These are phyloP conservation scores for Argynnis bischoffii DNA, from an alignment of 2,888 invertebrate species.

Conservation along the genomic window DNA sequence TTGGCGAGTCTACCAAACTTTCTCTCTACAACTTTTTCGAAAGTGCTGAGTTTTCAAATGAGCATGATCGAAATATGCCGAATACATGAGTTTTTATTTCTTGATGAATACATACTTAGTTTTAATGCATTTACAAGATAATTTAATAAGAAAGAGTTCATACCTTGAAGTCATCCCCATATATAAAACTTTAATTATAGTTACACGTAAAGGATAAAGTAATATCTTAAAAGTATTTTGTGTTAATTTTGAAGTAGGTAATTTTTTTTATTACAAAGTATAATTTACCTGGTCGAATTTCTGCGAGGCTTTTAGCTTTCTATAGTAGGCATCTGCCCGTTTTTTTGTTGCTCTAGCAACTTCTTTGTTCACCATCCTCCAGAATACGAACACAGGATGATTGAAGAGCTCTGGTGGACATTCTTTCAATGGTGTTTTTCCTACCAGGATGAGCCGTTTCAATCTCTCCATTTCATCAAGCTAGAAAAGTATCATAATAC, in stretches of 20 bases:
- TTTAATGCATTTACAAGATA: too few relatives aligned
- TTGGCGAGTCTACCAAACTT: too few relatives aligned
- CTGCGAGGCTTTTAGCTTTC: slow-evolving; percentile 69
- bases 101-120: too few relatives aligned
- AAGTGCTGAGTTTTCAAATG: too few relatives aligned
- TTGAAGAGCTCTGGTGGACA: slow-evolving; percentile 85
- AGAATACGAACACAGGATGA: slow-evolving; percentile 87
- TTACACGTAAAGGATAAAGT: too few relatives aligned
- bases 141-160: too few relatives aligned
- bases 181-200: too few relatives aligned
- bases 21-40: too few relatives aligned
- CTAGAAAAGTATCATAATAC: slow-evolving; percentile 55
- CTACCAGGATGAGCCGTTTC: slow-evolving; percentile 85
- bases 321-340: slow-evolving; percentile 72
- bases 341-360: slow-evolving; percentile 74
- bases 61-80: too few relatives aligned
- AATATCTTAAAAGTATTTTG: neutral
- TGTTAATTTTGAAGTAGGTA: too few relatives aligned
- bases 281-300: slow-evolving; percentile 59
- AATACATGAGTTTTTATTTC: too few relatives aligned
- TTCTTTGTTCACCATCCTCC: slow-evolving; percentile 80
- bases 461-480: slow-evolving; percentile 86
- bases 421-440: slow-evolving; percentile 85
- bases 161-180: too few relatives aligned
- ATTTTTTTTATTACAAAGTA: slow-evolving; percentile 57